Evolutionary conservation across 2,113 vertebrate genomes (phyloP).

Genomic region (Dicaeum eximium): DNA sequence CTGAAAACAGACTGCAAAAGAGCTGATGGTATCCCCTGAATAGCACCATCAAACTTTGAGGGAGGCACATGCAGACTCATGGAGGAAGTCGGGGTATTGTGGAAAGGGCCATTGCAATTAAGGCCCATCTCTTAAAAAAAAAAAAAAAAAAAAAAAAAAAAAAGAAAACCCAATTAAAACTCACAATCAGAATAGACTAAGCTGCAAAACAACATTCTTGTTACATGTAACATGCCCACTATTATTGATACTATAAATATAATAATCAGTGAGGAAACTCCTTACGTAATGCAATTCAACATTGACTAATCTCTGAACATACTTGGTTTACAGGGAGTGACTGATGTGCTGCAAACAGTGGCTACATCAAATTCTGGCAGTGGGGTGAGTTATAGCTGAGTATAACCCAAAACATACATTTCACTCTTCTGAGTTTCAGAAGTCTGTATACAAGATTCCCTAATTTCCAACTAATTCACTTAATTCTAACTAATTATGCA

Average conservation of each 20-base stretch:
- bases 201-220: background rate
- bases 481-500: background rate
- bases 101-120: background rate
- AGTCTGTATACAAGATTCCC: background rate
- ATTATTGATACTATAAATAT: background rate
- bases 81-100: too few relatives aligned
- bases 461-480: background rate
- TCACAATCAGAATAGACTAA: background rate
- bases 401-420: background rate
- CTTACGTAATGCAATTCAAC: background rate
- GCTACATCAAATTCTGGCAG: background rate
- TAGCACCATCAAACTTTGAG: background rate
- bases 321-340: background rate
- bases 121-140: background rate
- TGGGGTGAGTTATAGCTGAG: background rate
- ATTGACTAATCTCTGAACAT: background rate
- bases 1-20: background rate
- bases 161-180: background rate
- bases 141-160: background rate
- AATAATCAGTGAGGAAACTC: background rate
- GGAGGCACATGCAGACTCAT: background rate
- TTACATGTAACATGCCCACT: background rate
- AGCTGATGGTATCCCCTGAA: background rate
- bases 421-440: background rate
- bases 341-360: background rate